Base-by-base conservation (phyloP, 2,797 vertebrate genomes). In the Enoplosus armatus region DNA sequence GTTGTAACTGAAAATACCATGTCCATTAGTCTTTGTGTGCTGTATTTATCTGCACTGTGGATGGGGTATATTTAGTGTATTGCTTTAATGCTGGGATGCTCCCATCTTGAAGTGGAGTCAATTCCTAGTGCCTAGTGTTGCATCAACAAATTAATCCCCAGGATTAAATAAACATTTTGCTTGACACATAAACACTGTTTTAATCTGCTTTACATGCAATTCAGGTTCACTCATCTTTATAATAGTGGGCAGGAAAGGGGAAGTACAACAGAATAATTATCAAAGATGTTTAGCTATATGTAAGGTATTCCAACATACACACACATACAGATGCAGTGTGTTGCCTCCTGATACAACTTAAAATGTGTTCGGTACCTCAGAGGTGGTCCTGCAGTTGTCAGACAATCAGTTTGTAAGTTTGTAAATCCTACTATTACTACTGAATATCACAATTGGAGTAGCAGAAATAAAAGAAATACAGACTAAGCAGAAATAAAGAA, bases 131-230 rank as follows among this genome's bases (percentile, higher is more conserved):
- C 22, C n/a, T 51, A n/a, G 45, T 45, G 73, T 74, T 86, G 22
- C 63, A 73, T 81, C 58, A 79, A 73, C 54, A 83, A 45, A 62
- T 77, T 8, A 85, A 86, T 85, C 75, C 51, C 24, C 39, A 51
- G 72, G 72, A 84, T 82, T 82, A 71, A 80, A 26, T 54, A 24
- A 70, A 62, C 18, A 45, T 61, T 80, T 67, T 12, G 27, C 20
- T 70, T 18, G 8, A 47, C 0, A 22, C 68, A 68, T 70, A 4
- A 73, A 80, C 50, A 22, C 11, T 33, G 41, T 67, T 71, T 48
- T 56, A 72, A 84, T 84, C 47, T 69, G 20, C 63, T 75, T 63
- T 18, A 56, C 29, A 62, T 72, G 58, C 54, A 54, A 26, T 61
- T 50, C n/a, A 62, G 31, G 16, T 78, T 69, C 56, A 59, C 37